Conservation (phyloP, 2,113 vertebrate species). For the Mastomys natalensis region DNA sequence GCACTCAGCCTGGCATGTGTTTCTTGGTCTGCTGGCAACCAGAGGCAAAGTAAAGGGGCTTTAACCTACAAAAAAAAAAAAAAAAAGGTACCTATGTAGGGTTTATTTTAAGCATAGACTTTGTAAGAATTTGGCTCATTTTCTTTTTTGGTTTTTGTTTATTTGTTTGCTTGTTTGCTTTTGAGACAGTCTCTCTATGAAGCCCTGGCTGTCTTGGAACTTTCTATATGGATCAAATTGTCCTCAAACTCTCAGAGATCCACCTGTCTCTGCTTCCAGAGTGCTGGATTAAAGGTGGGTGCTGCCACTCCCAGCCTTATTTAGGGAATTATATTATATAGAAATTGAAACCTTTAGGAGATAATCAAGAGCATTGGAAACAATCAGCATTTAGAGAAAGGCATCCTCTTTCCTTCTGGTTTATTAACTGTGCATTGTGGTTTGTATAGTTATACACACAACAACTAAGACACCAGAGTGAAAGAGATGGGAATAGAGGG, state of each 20-base stretch:
- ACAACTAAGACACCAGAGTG: not conserved
- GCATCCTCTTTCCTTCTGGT: not conserved
- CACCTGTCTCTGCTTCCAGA: not conserved
- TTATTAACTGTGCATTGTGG: not conserved
- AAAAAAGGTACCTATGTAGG: not conserved
- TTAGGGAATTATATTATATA: not conserved
- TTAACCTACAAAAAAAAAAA: too few relatives aligned
- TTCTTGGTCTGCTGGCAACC: not conserved
- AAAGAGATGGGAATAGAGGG: not conserved
- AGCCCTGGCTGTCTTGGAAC: not conserved
- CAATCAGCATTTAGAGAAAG: not conserved
- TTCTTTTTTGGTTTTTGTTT: not conserved
- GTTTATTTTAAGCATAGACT: not conserved
- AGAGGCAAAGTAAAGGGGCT: not conserved
- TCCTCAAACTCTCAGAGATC: not conserved
- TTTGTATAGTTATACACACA: accelerated
- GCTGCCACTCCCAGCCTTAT: not conserved
- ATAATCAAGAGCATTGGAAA: not conserved
- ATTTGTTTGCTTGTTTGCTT: too few relatives aligned
- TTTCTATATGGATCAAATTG: too few relatives aligned
- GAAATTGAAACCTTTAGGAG: not conserved
- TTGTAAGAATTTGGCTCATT: not conserved
- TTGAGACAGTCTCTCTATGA: not conserved
- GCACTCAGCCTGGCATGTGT: accelerated
- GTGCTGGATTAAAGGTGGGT: not conserved